A percentile compares a stretch with the other conserved stretches of the same genome.
Conservation (phyloP, 2,888 invertebrate species). For the Pseudococcus jackbeardsleyi region DNA sequence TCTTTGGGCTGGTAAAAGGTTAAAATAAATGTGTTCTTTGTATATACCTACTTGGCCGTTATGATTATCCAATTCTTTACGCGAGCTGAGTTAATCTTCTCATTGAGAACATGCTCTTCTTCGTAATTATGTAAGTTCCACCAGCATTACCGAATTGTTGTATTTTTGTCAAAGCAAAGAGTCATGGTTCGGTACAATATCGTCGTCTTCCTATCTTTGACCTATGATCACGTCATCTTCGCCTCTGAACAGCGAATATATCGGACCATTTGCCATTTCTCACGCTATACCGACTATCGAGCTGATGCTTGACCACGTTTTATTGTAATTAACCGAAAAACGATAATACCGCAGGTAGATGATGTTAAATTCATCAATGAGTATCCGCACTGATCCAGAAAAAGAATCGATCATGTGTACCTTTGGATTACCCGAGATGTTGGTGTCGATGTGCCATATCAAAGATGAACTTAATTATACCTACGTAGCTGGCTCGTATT, state of each 20-base stretch:
- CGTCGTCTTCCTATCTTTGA: background rate
- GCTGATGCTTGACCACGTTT: background rate
- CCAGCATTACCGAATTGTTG: background rate
- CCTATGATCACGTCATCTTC: background rate
- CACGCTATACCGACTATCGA: background rate
- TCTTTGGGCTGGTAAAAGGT: background rate
- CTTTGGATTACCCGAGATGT: background rate
- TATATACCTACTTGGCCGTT: background rate
- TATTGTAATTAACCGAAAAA: conserved; percentile 16
- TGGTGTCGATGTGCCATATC: background rate
- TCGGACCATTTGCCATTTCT: conserved; percentile 32
- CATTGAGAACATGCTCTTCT: background rate
- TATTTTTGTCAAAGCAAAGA: background rate
- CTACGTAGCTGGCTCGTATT: background rate
- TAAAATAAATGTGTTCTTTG: conserved; percentile 10
- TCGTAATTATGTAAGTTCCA: conserved; percentile 1
- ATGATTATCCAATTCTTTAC: conserved; percentile 32
- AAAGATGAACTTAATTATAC: conserved; percentile 19
- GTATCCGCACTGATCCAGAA: background rate
- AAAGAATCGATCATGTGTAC: background rate
- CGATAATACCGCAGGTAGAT: conserved; percentile 19
- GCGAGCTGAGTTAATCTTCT: conserved; percentile 21
- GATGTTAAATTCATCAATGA: background rate
- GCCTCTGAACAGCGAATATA: background rate
- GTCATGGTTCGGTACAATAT: conserved; percentile 19